Evolutionary conservation across 1,140 invertebrate genomes (phyloP).

Genomic region (Halictus rubicundus): DNA sequence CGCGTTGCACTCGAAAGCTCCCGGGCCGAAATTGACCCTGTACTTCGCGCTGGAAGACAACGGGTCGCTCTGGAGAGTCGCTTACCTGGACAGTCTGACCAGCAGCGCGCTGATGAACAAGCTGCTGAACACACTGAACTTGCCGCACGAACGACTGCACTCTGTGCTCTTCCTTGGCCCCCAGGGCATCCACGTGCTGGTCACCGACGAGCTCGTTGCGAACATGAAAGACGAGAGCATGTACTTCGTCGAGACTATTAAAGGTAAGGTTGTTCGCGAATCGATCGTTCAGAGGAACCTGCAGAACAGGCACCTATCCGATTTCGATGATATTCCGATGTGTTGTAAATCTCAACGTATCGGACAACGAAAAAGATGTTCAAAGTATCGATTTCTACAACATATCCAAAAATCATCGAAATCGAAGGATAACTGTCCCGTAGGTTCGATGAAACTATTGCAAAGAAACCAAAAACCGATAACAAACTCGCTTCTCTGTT

Average conservation of each 20-base stretch:
- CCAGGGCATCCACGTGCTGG: constrained; percentile 86
- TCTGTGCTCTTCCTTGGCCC: constrained; percentile 88
- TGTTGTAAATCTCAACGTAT: no score
- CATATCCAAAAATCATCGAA: no score
- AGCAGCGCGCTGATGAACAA: constrained; percentile 86
- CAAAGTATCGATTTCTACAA: no score
- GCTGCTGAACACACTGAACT: constrained; percentile 83
- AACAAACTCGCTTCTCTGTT: constrained; percentile 48
- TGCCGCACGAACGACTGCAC: constrained; percentile 82
- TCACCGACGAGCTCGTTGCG: constrained; percentile 88
- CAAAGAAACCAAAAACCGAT: background rate
- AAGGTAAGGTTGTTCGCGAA: constrained; percentile 70
- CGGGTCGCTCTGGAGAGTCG: constrained; percentile 86
- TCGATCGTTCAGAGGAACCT: no score
- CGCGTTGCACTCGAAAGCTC: constrained; percentile 89
- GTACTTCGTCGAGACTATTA: constrained; percentile 82
- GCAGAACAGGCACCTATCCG: no score
- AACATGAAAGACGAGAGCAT: constrained; percentile 85
- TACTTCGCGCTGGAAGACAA: constrained; percentile 88
- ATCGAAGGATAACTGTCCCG: no score
- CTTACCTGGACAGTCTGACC: constrained; percentile 87
- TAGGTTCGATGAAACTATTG: no score
- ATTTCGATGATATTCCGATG: no score
- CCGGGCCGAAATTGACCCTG: constrained; percentile 88
- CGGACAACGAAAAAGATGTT: no score